These are phyloP conservation scores for Drosophila athabasca DNA, from an alignment of 1,140 invertebrate genomes.

Conservation along the genomic window DNA sequence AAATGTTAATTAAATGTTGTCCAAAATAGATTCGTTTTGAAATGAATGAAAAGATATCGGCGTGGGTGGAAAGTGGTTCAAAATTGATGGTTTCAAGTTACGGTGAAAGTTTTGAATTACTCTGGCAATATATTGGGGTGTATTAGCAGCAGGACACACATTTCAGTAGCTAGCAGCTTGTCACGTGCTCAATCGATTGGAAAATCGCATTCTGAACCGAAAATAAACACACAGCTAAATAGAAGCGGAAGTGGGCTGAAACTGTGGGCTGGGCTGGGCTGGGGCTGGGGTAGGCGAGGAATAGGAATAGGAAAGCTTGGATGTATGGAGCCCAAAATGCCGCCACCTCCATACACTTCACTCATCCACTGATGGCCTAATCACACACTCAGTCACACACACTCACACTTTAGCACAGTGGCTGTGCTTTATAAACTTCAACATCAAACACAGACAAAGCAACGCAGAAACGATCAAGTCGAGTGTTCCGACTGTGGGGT, in stretches of 20 bases:
- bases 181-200: slow-evolving; percentile 81
- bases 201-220: slow-evolving; percentile 80
- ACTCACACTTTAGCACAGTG: slow-evolving; percentile 60
- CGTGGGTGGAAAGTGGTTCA: not conserved
- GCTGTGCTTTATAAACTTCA: slow-evolving; percentile 44
- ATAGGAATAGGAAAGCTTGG: slow-evolving; percentile 16
- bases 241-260: slow-evolving; percentile 64
- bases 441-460: slow-evolving; percentile 69
- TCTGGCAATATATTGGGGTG: slow-evolving; percentile 26
- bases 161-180: slow-evolving; percentile 65
- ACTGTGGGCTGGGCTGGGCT: not conserved
- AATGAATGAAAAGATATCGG: not conserved
- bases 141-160: slow-evolving; percentile 39
- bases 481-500: no score
- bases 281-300: slow-evolving; percentile 1
- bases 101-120: slow-evolving; percentile 52
- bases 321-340: slow-evolving; percentile 28
- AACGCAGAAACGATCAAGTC: no score
- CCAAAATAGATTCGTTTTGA: slow-evolving; percentile 66
- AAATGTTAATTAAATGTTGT: slow-evolving; percentile 77
- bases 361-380: no score
- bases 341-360: slow-evolving; percentile 3
- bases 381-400: slow-evolving; percentile 5
- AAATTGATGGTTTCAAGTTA: slow-evolving; percentile 52
- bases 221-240: slow-evolving; percentile 81